Conservation (phyloP, 2,113 vertebrate species). For the Naja naja region DNA sequence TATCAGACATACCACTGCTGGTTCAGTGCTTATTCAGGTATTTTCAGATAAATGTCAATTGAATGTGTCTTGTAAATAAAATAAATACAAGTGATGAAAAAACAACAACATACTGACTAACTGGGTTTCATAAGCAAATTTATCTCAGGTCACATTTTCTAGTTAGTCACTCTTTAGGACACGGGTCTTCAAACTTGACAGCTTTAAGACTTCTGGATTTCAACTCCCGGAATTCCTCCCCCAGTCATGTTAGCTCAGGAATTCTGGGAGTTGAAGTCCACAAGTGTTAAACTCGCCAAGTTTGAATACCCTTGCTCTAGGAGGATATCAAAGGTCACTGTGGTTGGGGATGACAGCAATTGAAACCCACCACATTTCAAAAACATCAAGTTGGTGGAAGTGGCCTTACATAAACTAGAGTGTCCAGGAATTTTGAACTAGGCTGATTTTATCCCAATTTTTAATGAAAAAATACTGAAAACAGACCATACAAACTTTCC, state of each 20-base stretch:
- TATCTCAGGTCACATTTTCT: neutral
- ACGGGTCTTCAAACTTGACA: no score
- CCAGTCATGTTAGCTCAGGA: no score
- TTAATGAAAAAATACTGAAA: slow-evolving; percentile 53
- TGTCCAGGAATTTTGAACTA: neutral
- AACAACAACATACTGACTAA: neutral
- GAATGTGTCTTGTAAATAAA: neutral
- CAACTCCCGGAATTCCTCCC: no score
- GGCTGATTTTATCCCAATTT: neutral
- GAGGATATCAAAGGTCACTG: neutral
- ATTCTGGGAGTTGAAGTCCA: no score
- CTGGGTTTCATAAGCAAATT: slow-evolving; percentile 13
- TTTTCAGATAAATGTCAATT: slow-evolving; percentile 18
- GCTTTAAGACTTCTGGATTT: no score
- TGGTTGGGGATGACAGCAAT: neutral
- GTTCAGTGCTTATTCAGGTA: neutral
- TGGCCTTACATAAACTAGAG: neutral
- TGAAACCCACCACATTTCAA: neutral
- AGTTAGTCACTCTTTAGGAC: neutral
- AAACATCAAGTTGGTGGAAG: neutral
- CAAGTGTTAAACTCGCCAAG: no score
- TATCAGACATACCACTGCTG: neutral
- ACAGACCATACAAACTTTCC: neutral
- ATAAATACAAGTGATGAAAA: neutral
- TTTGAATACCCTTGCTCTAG: neutral